Evolutionary conservation across 2,797 vertebrate genomes (phyloP).

Genomic region (Gymnopithys bicolor): DNA sequence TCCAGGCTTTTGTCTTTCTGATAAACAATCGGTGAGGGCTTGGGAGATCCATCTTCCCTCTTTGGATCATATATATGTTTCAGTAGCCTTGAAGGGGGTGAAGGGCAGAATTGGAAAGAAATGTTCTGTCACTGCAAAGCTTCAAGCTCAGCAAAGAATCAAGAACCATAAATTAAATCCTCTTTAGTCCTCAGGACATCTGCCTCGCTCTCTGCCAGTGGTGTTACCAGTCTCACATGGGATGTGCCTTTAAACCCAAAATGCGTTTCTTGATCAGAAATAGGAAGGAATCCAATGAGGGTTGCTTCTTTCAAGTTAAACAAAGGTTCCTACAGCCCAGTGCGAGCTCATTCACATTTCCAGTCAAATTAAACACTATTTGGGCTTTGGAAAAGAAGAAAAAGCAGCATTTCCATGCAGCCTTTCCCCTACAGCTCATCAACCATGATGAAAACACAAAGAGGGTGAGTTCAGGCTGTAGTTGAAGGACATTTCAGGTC

Average conservation of each 20-base stretch:
- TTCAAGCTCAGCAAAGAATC: constrained; percentile 37
- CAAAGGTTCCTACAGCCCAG: not conserved
- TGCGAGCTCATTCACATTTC: not conserved
- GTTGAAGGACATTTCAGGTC: constrained; percentile 6
- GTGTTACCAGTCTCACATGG: fast-evolving
- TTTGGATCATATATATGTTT: not conserved
- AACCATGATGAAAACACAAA: not conserved
- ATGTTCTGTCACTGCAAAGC: constrained; percentile 18
- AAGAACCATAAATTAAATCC: not conserved
- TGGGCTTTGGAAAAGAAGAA: not conserved
- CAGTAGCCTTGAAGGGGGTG: constrained; percentile 26
- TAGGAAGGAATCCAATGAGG: not conserved
- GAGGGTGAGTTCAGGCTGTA: constrained; percentile 26
- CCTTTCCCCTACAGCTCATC: not conserved
- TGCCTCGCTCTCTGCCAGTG: not conserved
- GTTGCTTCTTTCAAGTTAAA: not conserved
- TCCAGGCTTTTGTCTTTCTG: constrained; percentile 48
- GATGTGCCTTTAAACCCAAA: not conserved
- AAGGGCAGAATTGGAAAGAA: not conserved
- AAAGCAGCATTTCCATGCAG: not conserved
- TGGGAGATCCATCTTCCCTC: not conserved
- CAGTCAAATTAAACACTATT: not conserved
- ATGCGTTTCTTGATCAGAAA: not conserved
- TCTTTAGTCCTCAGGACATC: not conserved
- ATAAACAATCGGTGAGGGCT: constrained; percentile 2